Percentiles rank a stretch among this genome's conserved stretches.
phyloP scores from a whole-genome alignment of 1,140 invertebrate genomes.

The Drosophila gunungcola region DNA sequence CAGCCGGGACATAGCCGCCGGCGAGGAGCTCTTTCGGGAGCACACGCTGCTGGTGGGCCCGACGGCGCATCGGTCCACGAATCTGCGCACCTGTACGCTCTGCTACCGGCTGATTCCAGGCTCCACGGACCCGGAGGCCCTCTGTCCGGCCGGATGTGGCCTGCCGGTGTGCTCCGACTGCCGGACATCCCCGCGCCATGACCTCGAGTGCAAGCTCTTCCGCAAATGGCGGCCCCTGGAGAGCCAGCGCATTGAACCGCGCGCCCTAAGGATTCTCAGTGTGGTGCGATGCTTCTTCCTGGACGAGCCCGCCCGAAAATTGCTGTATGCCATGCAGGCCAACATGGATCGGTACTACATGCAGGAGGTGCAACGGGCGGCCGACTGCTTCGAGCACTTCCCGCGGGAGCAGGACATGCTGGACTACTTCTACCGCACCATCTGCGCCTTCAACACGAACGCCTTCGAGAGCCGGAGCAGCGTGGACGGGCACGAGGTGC shows the following conservation, averaged over 20 bases:
- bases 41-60: slow-evolving; percentile 88
- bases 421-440: slow-evolving; percentile 84
- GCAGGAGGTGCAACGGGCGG: slow-evolving; percentile 87
- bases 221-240: slow-evolving; percentile 86
- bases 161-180: slow-evolving; percentile 86
- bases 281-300: slow-evolving; percentile 87
- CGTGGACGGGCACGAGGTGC: slow-evolving; percentile 85
- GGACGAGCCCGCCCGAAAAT: slow-evolving; percentile 85
- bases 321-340: slow-evolving; percentile 87
- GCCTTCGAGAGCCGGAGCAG: slow-evolving; percentile 89
- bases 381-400: slow-evolving; percentile 86
- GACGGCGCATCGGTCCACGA: slow-evolving; percentile 61
- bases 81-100: slow-evolving; percentile 66
- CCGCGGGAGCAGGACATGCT: slow-evolving; percentile 88
- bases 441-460: slow-evolving; percentile 90
- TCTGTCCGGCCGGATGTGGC: slow-evolving; percentile 84
- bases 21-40: slow-evolving; percentile 89
- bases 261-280: slow-evolving; percentile 86
- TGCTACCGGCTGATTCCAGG: slow-evolving; percentile 66
- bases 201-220: slow-evolving; percentile 87
- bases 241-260: slow-evolving; percentile 85
- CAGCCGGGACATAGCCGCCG: slow-evolving; percentile 86
- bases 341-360: slow-evolving; percentile 86
- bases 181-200: slow-evolving; percentile 86
- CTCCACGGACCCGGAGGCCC: slow-evolving; percentile 65